Conservation (phyloP, 1,140 invertebrate species). For the Drosophila carrolli region DNA sequence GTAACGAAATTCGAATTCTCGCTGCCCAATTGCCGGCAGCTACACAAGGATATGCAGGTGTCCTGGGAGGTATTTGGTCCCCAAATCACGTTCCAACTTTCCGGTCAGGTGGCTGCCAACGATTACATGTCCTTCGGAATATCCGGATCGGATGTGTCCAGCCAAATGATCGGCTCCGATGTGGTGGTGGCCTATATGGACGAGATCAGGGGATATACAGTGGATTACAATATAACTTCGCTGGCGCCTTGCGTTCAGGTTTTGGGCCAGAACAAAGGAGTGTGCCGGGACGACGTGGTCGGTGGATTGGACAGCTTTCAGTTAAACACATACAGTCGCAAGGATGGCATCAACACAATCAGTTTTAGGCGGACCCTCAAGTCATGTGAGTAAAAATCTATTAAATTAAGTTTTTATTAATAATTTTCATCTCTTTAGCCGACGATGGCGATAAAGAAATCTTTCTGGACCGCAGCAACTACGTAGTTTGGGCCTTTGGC, state of each 20-base stretch:
- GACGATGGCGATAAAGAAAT: slow-evolving; percentile 92
- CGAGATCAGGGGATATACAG: slow-evolving; percentile 89
- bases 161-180: slow-evolving; percentile 94
- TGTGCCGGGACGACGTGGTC: slow-evolving; percentile 92
- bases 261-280: slow-evolving; percentile 92
- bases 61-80: slow-evolving; percentile 96
- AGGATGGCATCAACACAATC: slow-evolving; percentile 91
- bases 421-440: slow-evolving; percentile 78
- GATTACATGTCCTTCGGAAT: slow-evolving; percentile 96
- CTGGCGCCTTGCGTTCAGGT: slow-evolving; percentile 94
- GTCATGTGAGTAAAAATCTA: slow-evolving; percentile 86
- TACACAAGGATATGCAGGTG: slow-evolving; percentile 93
- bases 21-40: slow-evolving; percentile 93
- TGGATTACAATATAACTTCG: slow-evolving; percentile 94
- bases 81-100: slow-evolving; percentile 94
- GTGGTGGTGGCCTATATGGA: slow-evolving; percentile 92
- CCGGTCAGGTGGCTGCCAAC: slow-evolving; percentile 90
- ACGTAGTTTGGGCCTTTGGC: slow-evolving; percentile 94
- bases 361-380: slow-evolving; percentile 90
- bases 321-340: slow-evolving; percentile 88
- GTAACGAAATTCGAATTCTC: slow-evolving; percentile 86
- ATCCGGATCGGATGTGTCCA: slow-evolving; percentile 89
- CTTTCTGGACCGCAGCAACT: slow-evolving; percentile 87
- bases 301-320: slow-evolving; percentile 92
- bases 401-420: neutral